Evolutionary conservation across 2,113 vertebrate species (phyloP), one percentile per base, ranked within the genome.

Genomic region (Cebidichthys violaceus): DNA sequence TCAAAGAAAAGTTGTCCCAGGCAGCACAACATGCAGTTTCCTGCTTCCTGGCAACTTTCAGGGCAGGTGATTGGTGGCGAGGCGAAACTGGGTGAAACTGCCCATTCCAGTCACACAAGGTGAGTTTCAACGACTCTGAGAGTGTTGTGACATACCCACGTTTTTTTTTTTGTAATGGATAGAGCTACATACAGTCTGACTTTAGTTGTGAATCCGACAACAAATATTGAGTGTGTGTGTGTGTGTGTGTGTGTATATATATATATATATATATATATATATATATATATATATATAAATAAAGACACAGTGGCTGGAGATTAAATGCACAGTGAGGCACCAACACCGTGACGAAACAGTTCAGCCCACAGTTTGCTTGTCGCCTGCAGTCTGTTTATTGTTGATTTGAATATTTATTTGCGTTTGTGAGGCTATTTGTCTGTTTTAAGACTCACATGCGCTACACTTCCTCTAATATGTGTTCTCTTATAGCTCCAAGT

Each of bases 41-140:
- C 74, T 74, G 4, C 24, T 81, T 31, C 2, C 22, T 35, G 22
- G 57, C 22, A 70, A 41, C 54, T 54, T 54, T 41, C 29, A 31
- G 35, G 57, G 18, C 47, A 41, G 2, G 68, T 60, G 88, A 88
- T 84, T 86, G 78, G 92, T 71, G 73, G 82, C 72, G 74, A 67
- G 41, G 74, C 29, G n/a, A 20, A 20, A 75, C 77, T 27, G 55
- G 75, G 59, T 72, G 43, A 92, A 93, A 94, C 92, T 52, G 47
- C 89, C 70, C n/a, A 20, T 90, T 88, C 93, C 90, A 74, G 93
- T 93, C 77, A 22, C 70, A 59, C 91, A 18, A 61, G 92, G 50
- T 43, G 61, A 71, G 91, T 91, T 92, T 88, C 86, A 87, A 70
- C 18, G 45, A 79, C 82, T 66, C 6, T 35, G 64, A 35, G 61